Evolutionary conservation across 92 coral and sea anemone genomes (phyloP).

Genomic region (Siderastrea siderea): DNA sequence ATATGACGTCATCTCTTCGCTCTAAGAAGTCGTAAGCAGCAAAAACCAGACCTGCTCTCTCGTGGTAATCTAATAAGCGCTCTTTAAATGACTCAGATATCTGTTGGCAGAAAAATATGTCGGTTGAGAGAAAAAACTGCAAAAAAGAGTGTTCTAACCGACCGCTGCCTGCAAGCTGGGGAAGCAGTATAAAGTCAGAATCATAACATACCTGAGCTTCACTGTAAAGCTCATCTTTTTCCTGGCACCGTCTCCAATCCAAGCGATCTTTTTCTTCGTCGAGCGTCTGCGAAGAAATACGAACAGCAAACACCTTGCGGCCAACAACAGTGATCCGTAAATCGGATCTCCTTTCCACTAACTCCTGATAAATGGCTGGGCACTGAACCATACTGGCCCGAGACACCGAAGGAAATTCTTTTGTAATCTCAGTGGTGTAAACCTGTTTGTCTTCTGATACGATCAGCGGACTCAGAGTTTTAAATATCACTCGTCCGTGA

Average conservation of each 20-base stretch:
- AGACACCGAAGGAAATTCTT: conserved; percentile 14
- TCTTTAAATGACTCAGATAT: too few species aligned
- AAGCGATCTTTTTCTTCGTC: conserved; percentile 15
- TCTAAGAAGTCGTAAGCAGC: too few species aligned
- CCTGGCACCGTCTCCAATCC: conserved; percentile 33
- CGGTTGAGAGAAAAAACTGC: too few species aligned
- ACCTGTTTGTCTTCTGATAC: conserved; percentile 42
- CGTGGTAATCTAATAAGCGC: too few species aligned
- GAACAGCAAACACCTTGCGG: conserved; percentile 26
- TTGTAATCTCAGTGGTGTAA: conserved; percentile 44
- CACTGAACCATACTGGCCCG: conserved; percentile 30
- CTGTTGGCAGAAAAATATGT: too few species aligned
- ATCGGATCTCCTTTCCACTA: conserved; percentile 40
- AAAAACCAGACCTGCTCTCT: too few species aligned
- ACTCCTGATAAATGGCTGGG: conserved; percentile 64
- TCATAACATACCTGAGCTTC: not conserved
- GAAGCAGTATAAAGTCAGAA: too few species aligned
- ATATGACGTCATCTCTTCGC: too few species aligned
- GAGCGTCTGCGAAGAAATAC: conserved; percentile 28
- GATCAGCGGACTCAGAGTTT: conserved; percentile 45
- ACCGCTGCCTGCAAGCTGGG: too few species aligned
- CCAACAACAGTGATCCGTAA: conserved; percentile 55
- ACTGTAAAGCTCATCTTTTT: conserved; percentile 3
- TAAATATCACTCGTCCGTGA: conserved; percentile 51
- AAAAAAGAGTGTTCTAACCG: too few species aligned